A percentile compares a stretch with the other conserved stretches of the same genome.
Conservation (phyloP, 2,113 vertebrate genomes). For the Burhinus oedicnemus region DNA sequence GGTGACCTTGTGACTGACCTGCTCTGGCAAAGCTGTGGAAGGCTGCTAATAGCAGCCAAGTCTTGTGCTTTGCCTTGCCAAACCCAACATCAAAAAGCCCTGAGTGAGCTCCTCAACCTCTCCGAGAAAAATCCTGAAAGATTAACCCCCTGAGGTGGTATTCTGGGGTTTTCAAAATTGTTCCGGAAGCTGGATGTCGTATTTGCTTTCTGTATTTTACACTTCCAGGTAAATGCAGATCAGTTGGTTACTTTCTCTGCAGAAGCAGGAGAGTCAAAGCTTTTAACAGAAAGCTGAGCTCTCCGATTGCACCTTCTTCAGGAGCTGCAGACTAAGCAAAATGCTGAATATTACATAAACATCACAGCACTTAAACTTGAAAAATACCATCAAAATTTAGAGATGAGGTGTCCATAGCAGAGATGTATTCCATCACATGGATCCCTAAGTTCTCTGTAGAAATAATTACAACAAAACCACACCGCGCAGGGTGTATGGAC, state of each 20-base stretch:
- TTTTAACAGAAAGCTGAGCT: neutral
- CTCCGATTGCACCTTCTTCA: neutral
- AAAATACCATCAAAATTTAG: neutral
- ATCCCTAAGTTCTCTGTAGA: neutral
- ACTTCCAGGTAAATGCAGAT: neutral
- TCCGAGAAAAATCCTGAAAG: neutral
- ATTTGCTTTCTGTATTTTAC: neutral
- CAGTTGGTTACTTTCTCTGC: neutral
- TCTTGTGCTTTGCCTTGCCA: neutral
- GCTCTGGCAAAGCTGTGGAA: neutral
- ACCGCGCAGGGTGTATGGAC: fast-evolving
- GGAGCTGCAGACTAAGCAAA: neutral
- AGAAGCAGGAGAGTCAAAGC: neutral
- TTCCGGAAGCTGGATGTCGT: neutral
- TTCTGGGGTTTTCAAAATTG: neutral
- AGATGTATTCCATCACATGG: neutral
- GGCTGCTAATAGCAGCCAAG: neutral
- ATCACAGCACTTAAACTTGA: neutral
- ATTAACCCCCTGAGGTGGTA: neutral
- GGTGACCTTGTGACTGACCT: neutral
- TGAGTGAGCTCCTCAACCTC: neutral
- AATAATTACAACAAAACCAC: neutral
- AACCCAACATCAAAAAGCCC: neutral
- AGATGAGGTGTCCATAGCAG: neutral
- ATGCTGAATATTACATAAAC: neutral